Percentiles rank a stretch among this genome's conserved stretches.
Conservation (phyloP, 1,140 invertebrate species). For the Drosophila kepulauana region DNA sequence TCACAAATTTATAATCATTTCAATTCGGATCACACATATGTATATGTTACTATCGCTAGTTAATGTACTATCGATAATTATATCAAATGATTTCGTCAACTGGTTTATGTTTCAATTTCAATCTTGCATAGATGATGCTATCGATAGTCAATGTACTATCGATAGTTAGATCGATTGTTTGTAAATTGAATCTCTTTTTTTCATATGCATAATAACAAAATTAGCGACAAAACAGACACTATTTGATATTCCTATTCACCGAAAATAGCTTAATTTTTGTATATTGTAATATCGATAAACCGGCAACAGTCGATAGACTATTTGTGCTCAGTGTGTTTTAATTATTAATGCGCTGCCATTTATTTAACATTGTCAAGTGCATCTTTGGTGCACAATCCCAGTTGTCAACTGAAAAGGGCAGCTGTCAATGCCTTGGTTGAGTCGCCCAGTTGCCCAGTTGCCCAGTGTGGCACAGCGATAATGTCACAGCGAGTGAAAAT, state of each 20-base stretch:
- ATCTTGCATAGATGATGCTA: no score
- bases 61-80: background rate
- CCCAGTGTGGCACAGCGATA: background rate
- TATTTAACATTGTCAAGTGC: slow-evolving; percentile 5
- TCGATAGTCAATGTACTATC: no score
- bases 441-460: background rate
- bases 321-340: background rate
- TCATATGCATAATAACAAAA: no score
- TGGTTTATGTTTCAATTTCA: no score
- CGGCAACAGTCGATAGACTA: background rate
- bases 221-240: no score
- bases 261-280: no score
- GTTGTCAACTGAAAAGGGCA: background rate
- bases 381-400: background rate
- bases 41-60: background rate
- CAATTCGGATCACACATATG: no score
- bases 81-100: background rate
- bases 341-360: slow-evolving; percentile 1
- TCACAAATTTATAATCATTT: no score
- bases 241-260: no score
- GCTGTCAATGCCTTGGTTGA: background rate
- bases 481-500: background rate
- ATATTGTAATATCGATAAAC: no score
- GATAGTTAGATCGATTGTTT: no score
- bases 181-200: no score